phyloP scores from a whole-genome alignment of 2,797 vertebrate genomes.

The Lagothrix lagotricha region DNA sequence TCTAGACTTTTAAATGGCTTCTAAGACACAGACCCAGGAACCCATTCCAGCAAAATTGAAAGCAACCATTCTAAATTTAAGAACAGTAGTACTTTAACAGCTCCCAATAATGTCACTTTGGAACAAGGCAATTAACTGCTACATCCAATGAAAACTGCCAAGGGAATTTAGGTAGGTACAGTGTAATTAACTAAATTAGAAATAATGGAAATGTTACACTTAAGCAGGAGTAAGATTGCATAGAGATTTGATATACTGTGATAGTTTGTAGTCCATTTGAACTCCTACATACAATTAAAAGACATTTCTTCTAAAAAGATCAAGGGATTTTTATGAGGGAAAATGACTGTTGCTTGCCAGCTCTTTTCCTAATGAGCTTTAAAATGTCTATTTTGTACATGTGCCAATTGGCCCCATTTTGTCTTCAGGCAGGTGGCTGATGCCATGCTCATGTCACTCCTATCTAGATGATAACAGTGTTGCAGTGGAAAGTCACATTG shows the following conservation, averaged over 20 bases:
- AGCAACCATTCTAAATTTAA: not conserved
- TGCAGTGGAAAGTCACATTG: not conserved
- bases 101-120: slow-evolving; percentile 27
- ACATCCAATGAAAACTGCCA: slow-evolving; percentile 37
- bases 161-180: slow-evolving; percentile 73
- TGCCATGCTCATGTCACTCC: not conserved
- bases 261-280: slow-evolving; percentile 68
- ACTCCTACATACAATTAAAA: slow-evolving; percentile 75
- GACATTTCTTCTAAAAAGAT: slow-evolving; percentile 68
- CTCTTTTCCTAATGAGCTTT: slow-evolving; percentile 61
- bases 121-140: slow-evolving; percentile 73
- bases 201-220: slow-evolving; percentile 76
- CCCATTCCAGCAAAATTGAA: not conserved
- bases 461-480: not conserved
- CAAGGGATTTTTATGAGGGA: slow-evolving; percentile 65
- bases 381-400: slow-evolving; percentile 16
- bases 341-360: slow-evolving; percentile 53
- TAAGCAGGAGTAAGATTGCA: slow-evolving; percentile 62
- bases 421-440: slow-evolving; percentile 55
- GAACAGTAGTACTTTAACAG: slow-evolving; percentile 24
- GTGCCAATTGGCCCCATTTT: slow-evolving; percentile 52
- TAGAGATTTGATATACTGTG: slow-evolving; percentile 70
- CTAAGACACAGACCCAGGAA: not conserved
- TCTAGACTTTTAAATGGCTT: not conserved
- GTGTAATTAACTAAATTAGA: slow-evolving; percentile 79